These are phyloP conservation scores for Catostomus latipinnis DNA, from an alignment of 2,797 vertebrate genomes.

Conservation along the genomic window DNA sequence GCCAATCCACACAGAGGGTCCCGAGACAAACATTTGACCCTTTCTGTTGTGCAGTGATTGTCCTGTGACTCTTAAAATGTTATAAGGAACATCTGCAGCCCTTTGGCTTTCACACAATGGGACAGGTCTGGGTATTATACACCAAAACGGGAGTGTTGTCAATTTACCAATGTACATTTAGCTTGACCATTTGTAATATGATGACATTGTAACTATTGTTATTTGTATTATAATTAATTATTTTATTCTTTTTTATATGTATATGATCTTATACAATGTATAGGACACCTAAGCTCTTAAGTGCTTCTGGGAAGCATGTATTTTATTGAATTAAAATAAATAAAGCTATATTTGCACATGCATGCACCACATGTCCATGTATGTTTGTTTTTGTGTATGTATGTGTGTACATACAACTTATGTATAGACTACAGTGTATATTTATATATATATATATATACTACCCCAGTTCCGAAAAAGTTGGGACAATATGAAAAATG, in stretches of 20 bases:
- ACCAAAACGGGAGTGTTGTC: conserved; percentile 65
- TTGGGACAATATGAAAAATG: too few relatives aligned
- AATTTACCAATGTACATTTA: conserved; percentile 69
- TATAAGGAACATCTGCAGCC: not conserved
- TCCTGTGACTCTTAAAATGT: not conserved
- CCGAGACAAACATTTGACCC: conserved; percentile 97
- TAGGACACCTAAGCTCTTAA: conserved; percentile 85
- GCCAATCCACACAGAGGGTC: conserved; percentile 90
- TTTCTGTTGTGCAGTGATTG: conserved; percentile 40
- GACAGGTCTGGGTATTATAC: conserved; percentile 38
- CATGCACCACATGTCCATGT: conserved; percentile 50
- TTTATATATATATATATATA: too few relatives aligned
- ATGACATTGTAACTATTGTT: conserved; percentile 70
- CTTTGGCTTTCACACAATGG: conserved; percentile 65
- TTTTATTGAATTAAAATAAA: conserved; percentile 76
- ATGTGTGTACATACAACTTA: conserved; percentile 75
- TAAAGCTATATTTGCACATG: conserved; percentile 77
- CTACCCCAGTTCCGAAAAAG: too few relatives aligned
- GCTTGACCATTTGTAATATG: conserved; percentile 64
- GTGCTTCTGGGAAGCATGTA: conserved; percentile 94
- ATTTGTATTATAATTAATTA: conserved; percentile 64
- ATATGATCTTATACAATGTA: conserved; percentile 83
- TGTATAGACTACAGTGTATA: conserved; percentile 54
- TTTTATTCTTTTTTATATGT: conserved; percentile 62
- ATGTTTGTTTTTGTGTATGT: conserved; percentile 55